phyloP scores from a whole-genome alignment of 2,113 vertebrate species.

The Tragelaphus imberbis region DNA sequence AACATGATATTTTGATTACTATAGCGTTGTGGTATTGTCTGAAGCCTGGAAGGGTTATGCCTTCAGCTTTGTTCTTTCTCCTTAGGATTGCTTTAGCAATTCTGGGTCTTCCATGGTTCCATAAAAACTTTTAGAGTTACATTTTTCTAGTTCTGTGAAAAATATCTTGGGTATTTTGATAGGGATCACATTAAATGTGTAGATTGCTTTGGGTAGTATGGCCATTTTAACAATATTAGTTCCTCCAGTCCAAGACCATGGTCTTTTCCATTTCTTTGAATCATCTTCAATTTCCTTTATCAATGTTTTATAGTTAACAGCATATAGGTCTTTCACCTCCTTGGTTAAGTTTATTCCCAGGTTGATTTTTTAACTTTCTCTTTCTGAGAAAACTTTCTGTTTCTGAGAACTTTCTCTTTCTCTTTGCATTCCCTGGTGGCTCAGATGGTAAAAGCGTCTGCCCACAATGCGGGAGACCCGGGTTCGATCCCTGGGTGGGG shows the following conservation, averaged over 20 bases:
- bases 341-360: neutral
- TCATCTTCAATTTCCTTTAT: neutral
- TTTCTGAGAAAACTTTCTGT: no score
- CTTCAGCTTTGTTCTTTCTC: no score
- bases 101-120: neutral
- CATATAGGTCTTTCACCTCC: neutral
- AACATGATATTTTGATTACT: no score
- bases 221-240: neutral
- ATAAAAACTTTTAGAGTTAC: neutral
- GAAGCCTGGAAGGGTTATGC: no score
- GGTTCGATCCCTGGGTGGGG: no score
- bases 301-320: neutral
- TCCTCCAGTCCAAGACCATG: neutral
- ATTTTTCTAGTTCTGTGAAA: neutral
- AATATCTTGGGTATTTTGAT: neutral
- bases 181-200: neutral
- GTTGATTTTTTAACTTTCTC: no score
- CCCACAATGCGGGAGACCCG: no score
- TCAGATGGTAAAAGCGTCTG: no score
- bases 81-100: neutral
- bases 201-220: neutral
- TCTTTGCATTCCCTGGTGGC: no score
- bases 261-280: neutral
- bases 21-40: no score
- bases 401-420: no score